Evolutionary conservation across 1,140 invertebrate genomes (phyloP).

Genomic region (Leptopilina boulardi): DNA sequence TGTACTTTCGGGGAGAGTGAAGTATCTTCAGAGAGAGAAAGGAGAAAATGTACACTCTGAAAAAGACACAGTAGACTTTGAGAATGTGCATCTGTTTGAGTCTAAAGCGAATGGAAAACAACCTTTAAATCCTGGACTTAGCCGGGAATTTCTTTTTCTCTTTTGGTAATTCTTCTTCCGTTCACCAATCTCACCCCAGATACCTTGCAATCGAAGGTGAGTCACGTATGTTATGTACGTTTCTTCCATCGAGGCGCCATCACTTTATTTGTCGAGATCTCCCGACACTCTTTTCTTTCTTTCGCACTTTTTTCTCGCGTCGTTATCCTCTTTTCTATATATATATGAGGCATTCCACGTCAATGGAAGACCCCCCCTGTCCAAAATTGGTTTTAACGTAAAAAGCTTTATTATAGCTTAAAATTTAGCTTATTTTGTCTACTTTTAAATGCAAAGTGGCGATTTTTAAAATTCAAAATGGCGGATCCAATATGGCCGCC

Average conservation of each 20-base stretch:
- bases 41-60: background rate
- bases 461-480: no score
- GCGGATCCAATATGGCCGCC: no score
- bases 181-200: conserved; percentile 22
- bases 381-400: no score
- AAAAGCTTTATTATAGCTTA: no score
- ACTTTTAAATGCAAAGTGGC: no score
- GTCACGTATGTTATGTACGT: conserved; percentile 49
- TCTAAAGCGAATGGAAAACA: conserved; percentile 16
- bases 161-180: conserved; percentile 23
- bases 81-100: conserved; percentile 30
- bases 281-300: conserved; percentile 10
- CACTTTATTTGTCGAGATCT: conserved; percentile 45
- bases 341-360: no score
- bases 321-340: background rate
- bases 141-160: conserved; percentile 20
- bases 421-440: no score
- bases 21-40: background rate
- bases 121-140: conserved; percentile 24
- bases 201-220: conserved; percentile 36
- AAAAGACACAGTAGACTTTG: conserved; percentile 1
- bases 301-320: conserved; percentile 14
- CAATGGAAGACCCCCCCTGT: no score
- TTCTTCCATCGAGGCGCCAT: conserved; percentile 43
- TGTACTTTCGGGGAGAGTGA: background rate